Evolutionary conservation across 92 coral and sea anemone genomes (phyloP).

Genomic region (Epizoanthus ramosus): DNA sequence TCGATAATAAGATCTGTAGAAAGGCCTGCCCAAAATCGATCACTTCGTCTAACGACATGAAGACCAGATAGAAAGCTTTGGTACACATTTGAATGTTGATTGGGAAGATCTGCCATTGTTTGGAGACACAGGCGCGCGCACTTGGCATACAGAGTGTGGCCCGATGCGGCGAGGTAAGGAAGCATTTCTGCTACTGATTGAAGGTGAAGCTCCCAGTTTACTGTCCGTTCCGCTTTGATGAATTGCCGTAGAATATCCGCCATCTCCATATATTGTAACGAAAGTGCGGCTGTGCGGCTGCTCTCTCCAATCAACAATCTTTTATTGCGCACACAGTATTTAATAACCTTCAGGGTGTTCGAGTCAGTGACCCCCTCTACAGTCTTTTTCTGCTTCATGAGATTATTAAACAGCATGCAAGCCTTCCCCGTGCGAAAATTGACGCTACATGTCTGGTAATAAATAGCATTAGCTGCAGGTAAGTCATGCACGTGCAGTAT

Average conservation of each 20-base stretch:
- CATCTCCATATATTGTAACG: slow-evolving; percentile 67
- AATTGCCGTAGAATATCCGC: slow-evolving; percentile 41
- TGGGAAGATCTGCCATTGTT: too few relatives aligned
- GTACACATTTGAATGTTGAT: too few relatives aligned
- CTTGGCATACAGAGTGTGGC: too few relatives aligned
- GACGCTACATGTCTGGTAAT: slow-evolving; percentile 36
- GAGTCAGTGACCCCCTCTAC: neutral
- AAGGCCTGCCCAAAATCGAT: too few relatives aligned
- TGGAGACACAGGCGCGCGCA: too few relatives aligned
- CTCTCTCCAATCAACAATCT: neutral
- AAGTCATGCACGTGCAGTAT: slow-evolving; percentile 43
- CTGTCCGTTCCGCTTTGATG: slow-evolving; percentile 56
- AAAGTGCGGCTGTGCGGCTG: slow-evolving; percentile 53
- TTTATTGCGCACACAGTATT: slow-evolving; percentile 32
- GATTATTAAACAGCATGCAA: neutral
- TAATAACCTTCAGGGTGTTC: too few relatives aligned
- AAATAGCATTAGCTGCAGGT: slow-evolving; percentile 40
- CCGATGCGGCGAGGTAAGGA: slow-evolving; percentile 46
- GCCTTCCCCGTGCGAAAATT: slow-evolving; percentile 33
- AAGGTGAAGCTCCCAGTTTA: too few relatives aligned
- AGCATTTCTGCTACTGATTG: too few relatives aligned
- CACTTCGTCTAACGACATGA: too few relatives aligned
- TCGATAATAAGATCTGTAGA: too few relatives aligned
- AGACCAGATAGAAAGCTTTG: too few relatives aligned
- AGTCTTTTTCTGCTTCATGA: neutral